A percentile compares a stretch with the other conserved stretches of the same genome.
phyloP scores from a whole-genome alignment of 1,140 invertebrate genomes.

The Elymnias hypermnestra region DNA sequence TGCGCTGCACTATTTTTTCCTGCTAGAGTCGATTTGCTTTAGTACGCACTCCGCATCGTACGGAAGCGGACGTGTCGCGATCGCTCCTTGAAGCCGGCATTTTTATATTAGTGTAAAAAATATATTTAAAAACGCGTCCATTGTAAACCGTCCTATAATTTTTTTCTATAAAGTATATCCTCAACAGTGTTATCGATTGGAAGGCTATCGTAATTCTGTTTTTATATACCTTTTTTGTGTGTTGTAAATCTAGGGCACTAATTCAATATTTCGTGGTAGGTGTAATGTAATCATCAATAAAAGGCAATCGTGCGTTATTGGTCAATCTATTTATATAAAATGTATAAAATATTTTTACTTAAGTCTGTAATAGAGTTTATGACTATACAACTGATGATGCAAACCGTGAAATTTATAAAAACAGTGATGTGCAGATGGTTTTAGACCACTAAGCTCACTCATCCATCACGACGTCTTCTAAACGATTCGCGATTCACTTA shows the following conservation, averaged over 20 bases:
- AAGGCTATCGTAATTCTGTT: no score
- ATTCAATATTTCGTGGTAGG: slow-evolving; percentile 13
- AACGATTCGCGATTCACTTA: no score
- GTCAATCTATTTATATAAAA: neutral
- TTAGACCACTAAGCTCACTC: no score
- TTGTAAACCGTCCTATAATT: slow-evolving; percentile 36
- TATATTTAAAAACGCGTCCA: slow-evolving; percentile 38
- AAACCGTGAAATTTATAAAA: no score
- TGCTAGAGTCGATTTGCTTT: slow-evolving; percentile 41
- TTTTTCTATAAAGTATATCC: no score
- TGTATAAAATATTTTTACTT: neutral
- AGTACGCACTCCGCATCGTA: slow-evolving; percentile 49
- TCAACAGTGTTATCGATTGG: no score
- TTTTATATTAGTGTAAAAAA: slow-evolving; percentile 34
- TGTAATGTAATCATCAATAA: slow-evolving; percentile 13
- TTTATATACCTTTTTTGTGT: slow-evolving; percentile 15
- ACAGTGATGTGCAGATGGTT: no score
- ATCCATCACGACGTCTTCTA: no score
- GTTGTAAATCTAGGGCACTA: slow-evolving; percentile 2
- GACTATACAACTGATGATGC: no score
- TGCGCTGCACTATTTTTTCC: slow-evolving; percentile 48
- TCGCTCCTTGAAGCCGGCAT: slow-evolving; percentile 33
- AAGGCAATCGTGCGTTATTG: slow-evolving; percentile 14
- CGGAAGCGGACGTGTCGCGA: slow-evolving; percentile 34
- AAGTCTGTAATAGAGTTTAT: neutral